These are phyloP conservation scores for Pasiphila rectangulata DNA, from an alignment of 2,888 invertebrate genomes.

Conservation along the genomic window DNA sequence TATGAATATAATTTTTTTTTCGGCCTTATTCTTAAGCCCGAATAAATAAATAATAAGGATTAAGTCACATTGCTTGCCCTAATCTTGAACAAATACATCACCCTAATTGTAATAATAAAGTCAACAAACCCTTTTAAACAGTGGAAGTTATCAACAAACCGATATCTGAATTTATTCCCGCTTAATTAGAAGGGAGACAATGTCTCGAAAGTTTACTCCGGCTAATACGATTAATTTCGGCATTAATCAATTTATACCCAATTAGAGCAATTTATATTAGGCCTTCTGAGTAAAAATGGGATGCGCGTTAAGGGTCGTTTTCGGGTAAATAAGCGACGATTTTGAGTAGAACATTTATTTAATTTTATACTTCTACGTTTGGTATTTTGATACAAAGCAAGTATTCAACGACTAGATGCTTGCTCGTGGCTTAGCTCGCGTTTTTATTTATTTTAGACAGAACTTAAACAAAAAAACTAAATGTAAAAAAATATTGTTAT, in stretches of 20 bases:
- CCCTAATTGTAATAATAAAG: not conserved
- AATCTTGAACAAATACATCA: constrained; percentile 4
- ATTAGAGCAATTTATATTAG: constrained; percentile 31
- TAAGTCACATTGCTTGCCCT: not conserved
- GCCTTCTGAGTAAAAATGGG: constrained; percentile 10
- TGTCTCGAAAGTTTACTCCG: constrained; percentile 21
- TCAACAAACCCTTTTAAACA: constrained; percentile 3
- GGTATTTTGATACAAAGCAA: too few relatives aligned
- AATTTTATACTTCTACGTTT: too few relatives aligned
- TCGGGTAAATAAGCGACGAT: too few relatives aligned
- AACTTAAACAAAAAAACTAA: too few relatives aligned
- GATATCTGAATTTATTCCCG: constrained; percentile 11
- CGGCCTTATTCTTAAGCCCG: too few relatives aligned
- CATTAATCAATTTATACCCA: constrained; percentile 30
- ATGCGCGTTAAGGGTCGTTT: not conserved
- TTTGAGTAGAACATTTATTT: too few relatives aligned
- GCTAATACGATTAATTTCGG: constrained; percentile 27
- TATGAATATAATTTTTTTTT: too few relatives aligned
- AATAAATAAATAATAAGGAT: not conserved
- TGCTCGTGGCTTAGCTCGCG: too few relatives aligned
- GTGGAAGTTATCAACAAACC: constrained; percentile 13
- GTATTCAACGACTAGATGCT: too few relatives aligned
- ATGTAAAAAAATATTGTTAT: too few relatives aligned
- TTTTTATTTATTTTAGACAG: too few relatives aligned
- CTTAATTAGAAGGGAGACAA: constrained; percentile 19